A percentile compares a stretch with the other conserved stretches of the same genome.
Evolutionary conservation across 2,113 vertebrate genomes (phyloP).

Genomic region (Forbesichthys papilliferus): DNA sequence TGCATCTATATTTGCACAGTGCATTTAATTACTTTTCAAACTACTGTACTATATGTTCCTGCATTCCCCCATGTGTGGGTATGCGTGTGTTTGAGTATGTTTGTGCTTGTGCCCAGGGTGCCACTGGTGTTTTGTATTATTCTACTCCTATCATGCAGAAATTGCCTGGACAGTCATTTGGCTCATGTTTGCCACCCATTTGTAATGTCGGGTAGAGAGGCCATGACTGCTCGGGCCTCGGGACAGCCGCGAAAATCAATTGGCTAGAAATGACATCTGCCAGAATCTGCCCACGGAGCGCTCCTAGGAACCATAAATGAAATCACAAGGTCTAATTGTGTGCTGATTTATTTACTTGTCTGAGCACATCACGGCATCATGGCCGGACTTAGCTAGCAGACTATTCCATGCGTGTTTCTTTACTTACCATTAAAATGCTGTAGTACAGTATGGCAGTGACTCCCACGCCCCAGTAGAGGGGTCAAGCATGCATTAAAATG

Average conservation of each 20-base stretch:
- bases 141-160: slow-evolving; percentile 69
- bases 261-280: slow-evolving; percentile 84
- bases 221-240: slow-evolving; percentile 66
- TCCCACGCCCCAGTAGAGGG: too few relatives aligned
- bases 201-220: slow-evolving; percentile 74
- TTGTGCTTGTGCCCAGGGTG: slow-evolving; percentile 44
- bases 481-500: too few relatives aligned
- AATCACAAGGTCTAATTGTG: slow-evolving; percentile 80
- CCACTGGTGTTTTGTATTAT: slow-evolving; percentile 61
- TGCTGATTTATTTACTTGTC: slow-evolving; percentile 83
- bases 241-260: slow-evolving; percentile 79
- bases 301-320: slow-evolving; percentile 80
- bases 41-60: background rate
- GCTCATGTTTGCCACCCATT: slow-evolving; percentile 71
- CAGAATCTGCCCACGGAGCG: slow-evolving; percentile 72
- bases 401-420: slow-evolving; percentile 67
- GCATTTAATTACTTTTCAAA: background rate
- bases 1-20: background rate
- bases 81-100: slow-evolving; percentile 10
- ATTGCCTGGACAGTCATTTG: slow-evolving; percentile 76
- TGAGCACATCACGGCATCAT: slow-evolving; percentile 65
- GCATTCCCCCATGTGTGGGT: slow-evolving; percentile 1
- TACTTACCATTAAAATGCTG: slow-evolving; percentile 67
- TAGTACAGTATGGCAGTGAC: slow-evolving; percentile 7
- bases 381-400: slow-evolving; percentile 19